Conservation (phyloP, 1,140 invertebrate species). For the Psix sp. region DNA sequence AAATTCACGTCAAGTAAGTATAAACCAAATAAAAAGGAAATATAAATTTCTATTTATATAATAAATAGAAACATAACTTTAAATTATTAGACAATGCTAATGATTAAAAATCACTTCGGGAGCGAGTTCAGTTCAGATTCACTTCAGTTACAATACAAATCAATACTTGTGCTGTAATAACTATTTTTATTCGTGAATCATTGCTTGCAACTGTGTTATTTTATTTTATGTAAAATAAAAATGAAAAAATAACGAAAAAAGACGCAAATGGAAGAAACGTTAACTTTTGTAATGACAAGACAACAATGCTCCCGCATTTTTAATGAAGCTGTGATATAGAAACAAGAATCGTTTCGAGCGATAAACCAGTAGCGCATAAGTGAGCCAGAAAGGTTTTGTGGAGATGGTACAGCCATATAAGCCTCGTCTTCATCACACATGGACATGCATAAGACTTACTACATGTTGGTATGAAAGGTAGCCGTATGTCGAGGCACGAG, state of each 20-base stretch:
- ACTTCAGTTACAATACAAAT: too few species aligned
- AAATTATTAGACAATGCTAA: too few species aligned
- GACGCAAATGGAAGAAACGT: conserved; percentile 24
- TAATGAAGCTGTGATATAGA: conserved; percentile 50
- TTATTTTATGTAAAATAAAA: too few species aligned
- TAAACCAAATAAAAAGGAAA: too few species aligned
- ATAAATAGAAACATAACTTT: too few species aligned
- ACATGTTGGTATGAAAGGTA: conserved; percentile 64
- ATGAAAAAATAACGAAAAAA: conserved; percentile 27
- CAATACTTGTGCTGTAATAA: too few species aligned
- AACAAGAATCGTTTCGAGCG: conserved; percentile 48
- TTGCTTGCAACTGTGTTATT: too few species aligned
- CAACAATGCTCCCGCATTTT: conserved; percentile 56
- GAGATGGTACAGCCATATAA: conserved; percentile 62
- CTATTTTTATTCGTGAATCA: too few species aligned
- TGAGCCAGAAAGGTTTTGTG: conserved; percentile 42
- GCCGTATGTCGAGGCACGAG: conserved; percentile 58
- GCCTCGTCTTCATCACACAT: conserved; percentile 54
- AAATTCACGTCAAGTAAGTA: too few species aligned
- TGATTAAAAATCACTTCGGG: too few species aligned
- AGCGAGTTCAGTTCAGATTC: too few species aligned
- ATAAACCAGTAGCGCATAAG: conserved; percentile 56
- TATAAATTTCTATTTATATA: too few species aligned
- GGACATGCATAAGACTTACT: conserved; percentile 62
- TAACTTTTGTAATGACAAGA: conserved; percentile 54